Evolutionary conservation across 2,113 vertebrate species (phyloP).

Genomic region (Nibea albiflora): DNA sequence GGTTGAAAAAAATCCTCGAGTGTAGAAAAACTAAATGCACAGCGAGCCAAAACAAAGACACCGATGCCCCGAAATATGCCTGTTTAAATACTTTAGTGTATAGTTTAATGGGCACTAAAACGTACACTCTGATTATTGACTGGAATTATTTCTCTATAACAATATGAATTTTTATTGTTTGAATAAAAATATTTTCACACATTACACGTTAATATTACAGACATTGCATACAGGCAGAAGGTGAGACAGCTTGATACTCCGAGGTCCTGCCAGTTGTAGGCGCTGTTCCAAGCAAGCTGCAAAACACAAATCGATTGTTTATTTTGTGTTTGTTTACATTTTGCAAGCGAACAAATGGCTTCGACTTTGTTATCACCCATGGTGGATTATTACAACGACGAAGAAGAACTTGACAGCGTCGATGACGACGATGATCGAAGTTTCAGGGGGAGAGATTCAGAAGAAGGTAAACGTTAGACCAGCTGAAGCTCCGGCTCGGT

Average conservation of each 20-base stretch:
- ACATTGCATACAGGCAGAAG: conserved; percentile 62
- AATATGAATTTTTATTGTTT: rapidly evolving
- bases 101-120: rapidly evolving
- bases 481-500: conserved; percentile 45
- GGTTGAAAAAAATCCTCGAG: background rate
- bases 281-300: conserved; percentile 74
- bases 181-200: too few species aligned
- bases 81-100: background rate
- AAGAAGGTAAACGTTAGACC: conserved; percentile 86
- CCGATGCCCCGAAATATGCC: conserved; percentile 34
- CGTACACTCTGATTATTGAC: rapidly evolving
- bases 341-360: conserved; percentile 83
- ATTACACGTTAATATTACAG: background rate
- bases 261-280: conserved; percentile 76
- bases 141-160: rapidly evolving
- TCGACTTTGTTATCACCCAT: conserved; percentile 89
- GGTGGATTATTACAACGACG: conserved; percentile 94
- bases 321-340: conserved; percentile 79
- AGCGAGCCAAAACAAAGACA: conserved; percentile 34
- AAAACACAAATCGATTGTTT: conserved; percentile 79
- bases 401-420: conserved; percentile 94
- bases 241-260: conserved; percentile 9
- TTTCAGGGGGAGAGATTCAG: conserved; percentile 93
- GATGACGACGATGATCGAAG: conserved; percentile 96
- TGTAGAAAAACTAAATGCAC: background rate